phyloP scores from a whole-genome alignment of 1,140 invertebrate species.

The Popillia japonica region DNA sequence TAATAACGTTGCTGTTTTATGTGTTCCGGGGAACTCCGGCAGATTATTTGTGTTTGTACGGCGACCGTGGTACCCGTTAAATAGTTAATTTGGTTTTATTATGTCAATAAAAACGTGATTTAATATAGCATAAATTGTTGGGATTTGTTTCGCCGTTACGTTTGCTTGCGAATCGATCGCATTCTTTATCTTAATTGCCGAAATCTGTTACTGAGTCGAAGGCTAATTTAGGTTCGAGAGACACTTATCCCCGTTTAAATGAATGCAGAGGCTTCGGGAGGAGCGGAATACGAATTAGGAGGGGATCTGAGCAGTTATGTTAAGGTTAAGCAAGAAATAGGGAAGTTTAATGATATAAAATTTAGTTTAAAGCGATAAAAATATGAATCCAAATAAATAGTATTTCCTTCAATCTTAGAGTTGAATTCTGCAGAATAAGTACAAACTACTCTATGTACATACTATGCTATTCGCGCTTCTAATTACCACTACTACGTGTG shows the following conservation, averaged over 20 bases:
- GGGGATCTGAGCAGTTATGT: too few species aligned
- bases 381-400: too few species aligned
- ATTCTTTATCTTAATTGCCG: slow-evolving; percentile 20
- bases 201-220: slow-evolving; percentile 7
- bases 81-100: slow-evolving; percentile 27
- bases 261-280: neutral
- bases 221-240: neutral
- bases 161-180: neutral
- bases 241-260: neutral
- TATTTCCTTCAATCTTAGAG: too few species aligned
- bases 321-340: too few species aligned
- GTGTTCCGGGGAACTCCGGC: neutral
- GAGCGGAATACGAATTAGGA: neutral
- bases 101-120: slow-evolving; percentile 24
- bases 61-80: neutral
- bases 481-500: too few species aligned
- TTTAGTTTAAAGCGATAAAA: too few species aligned
- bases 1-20: slow-evolving; percentile 12
- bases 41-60: neutral
- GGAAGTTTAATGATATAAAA: too few species aligned
- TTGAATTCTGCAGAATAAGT: too few species aligned
- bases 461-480: too few species aligned
- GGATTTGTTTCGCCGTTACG: slow-evolving; percentile 7
- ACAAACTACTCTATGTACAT: too few species aligned
- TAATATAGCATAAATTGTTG: slow-evolving; percentile 12